Evolutionary conservation across 2,113 vertebrate genomes (phyloP), one percentile per base, ranked within the genome.

Genomic region (Cettia cetti): DNA sequence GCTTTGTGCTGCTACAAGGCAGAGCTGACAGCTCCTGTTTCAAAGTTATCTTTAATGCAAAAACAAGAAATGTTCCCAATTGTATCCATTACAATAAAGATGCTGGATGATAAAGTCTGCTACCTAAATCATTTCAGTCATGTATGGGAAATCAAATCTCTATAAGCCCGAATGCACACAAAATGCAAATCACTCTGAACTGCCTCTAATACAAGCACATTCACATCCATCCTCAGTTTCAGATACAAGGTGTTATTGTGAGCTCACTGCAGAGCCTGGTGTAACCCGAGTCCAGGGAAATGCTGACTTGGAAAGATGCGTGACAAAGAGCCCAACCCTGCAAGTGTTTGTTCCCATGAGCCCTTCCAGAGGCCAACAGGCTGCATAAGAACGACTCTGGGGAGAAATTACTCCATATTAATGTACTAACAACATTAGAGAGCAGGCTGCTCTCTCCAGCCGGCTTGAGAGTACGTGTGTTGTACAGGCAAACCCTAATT

Each of bases 71-170:
- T 3, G 1, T 70, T 97, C 91, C 74, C 95, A 77, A 87, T 83
- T 83, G 92, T 96, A 94, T 88, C 68, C 50, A 52, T 66, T 95
- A 88, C 94, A 96, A 89, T 75, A 44, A 92, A 91, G 79, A 37
- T 65, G 86, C 64, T 68, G 79, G 77, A 85, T 87, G 94, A 94
- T 54, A 64, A 80, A 74, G 63, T 78, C 72, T 86, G 40, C 82
- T 79, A 54, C 80, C 76, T 56, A 96, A 97, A 95, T 88, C 31
- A 88, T 84, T 69, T 83, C 45, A 61, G 91, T 82, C 83, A 49
- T 37, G n/a, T 64, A 52, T 74, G 64, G 85, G 96, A 96, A 98
- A 96, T 91, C 72, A 94, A 89, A 97, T 91, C 87, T 66, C 60
- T 56, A 3, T 27, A 85, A 91, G 86, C 93, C 91, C 81, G 93